Base-by-base conservation (phyloP, 2,113 vertebrate genomes). In the Lucifuga dentata region DNA sequence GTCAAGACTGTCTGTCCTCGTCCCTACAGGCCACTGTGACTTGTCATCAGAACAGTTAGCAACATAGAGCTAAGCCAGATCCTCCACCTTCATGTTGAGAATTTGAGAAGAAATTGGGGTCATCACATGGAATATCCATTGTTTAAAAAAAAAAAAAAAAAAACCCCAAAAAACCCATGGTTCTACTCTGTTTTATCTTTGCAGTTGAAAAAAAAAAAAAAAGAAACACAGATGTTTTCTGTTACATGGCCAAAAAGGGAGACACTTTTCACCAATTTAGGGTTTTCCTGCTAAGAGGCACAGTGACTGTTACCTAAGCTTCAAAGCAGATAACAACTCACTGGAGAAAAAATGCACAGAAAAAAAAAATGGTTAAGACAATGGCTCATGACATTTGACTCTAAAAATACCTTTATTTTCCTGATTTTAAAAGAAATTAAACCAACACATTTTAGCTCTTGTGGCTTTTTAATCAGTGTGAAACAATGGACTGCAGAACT, bases 1-100 rank as follows among this genome's bases (percentile, higher is more conserved):
- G 81, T 90, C 86, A 86, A 72, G 77, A 69, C 64, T 57, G 75
- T 70, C 83, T 78, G 77, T 85, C 76, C 52, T 72, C n/a, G 53
- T 78, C 70, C 59, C 74, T 23, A 32, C 0, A 39, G 78, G 46
- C 51, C 78, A 70, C 51, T 74, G 65, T 13, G 23, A 69, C 61
- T 68, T 88, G 77, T 85, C 77, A 86, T 81, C 55, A 21, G 59
- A 76, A 64, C 51, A 78, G 77, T 78, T 67, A 48, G 41, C 46
- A 44, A 19, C 21, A n/a, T 5, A 20, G 78, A 86, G 76, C 68
- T 12, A 70, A 74, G 36, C 67, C 82, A 85, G 79, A 81, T 8
- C 61, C 36, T 36, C 23, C 35, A 57, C 43, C 48, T 50, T 81
- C 72, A 43, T 43, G 51, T 50, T 68, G 44, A 68, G 62, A 81